These are phyloP conservation scores for Phyllotreta striolata DNA, from an alignment of 2,888 invertebrate species.

Conservation along the genomic window DNA sequence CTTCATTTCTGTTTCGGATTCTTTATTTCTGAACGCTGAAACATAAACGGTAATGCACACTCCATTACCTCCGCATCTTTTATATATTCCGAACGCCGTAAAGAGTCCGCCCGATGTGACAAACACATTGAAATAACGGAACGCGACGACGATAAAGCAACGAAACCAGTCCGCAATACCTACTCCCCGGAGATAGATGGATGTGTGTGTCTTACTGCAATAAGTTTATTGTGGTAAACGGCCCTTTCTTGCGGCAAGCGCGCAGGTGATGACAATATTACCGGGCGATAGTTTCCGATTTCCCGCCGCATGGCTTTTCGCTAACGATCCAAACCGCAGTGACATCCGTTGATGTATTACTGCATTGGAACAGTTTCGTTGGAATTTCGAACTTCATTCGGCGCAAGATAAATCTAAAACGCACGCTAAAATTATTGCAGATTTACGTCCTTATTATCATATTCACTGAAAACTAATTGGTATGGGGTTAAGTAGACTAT, in stretches of 20 bases:
- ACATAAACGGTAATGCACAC: slow-evolving; percentile 22
- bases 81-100: slow-evolving; percentile 17
- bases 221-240: slow-evolving; percentile 37
- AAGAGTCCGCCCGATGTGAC: slow-evolving; percentile 21
- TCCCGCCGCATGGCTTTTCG: slow-evolving; percentile 38
- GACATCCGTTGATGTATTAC: slow-evolving; percentile 40
- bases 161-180: slow-evolving; percentile 15
- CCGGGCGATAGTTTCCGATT: slow-evolving; percentile 39
- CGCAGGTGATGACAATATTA: slow-evolving; percentile 47
- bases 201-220: slow-evolving; percentile 24
- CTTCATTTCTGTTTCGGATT: slow-evolving; percentile 8
- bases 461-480: no score
- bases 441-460: no score
- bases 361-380: not conserved
- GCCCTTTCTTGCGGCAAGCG: slow-evolving; percentile 38
- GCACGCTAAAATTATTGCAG: no score
- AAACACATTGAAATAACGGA: slow-evolving; percentile 25
- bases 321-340: slow-evolving; percentile 41
- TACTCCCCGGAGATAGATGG: slow-evolving; percentile 22
- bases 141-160: slow-evolving; percentile 14
- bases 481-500: no score
- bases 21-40: slow-evolving; percentile 13
- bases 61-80: slow-evolving; percentile 15
- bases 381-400: no score
- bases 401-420: no score